Evolutionary conservation across 2,797 vertebrate genomes (phyloP).

Genomic region (Anguilla pacifica): DNA sequence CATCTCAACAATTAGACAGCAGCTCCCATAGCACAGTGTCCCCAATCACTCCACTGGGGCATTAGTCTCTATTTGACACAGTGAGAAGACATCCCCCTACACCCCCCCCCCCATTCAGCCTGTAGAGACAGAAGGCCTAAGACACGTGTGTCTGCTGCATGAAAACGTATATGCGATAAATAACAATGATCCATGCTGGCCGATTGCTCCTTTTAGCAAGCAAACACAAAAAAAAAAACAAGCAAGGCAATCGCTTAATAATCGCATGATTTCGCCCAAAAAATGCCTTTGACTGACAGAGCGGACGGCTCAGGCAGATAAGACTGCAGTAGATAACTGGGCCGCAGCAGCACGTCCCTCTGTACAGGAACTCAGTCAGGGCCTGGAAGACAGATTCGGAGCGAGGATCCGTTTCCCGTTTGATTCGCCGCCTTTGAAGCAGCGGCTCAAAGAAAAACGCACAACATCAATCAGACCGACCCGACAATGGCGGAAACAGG

Average conservation of each 20-base stretch:
- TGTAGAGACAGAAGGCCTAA: not conserved
- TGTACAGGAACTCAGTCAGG: not conserved
- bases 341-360: not conserved
- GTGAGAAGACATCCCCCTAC: not conserved
- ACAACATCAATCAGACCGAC: constrained; percentile 48
- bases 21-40: not conserved
- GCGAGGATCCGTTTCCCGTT: constrained; percentile 59
- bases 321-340: not conserved
- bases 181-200: too few relatives aligned
- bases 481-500: not conserved
- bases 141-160: not conserved
- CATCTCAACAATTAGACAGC: not conserved
- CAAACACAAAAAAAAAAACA: not conserved
- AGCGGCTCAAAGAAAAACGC: constrained; percentile 36
- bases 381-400: constrained; percentile 6
- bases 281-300: not conserved
- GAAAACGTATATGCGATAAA: too few relatives aligned
- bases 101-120: not conserved
- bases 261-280: not conserved
- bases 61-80: not conserved
- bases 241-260: not conserved
- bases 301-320: not conserved
- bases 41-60: not conserved
- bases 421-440: constrained; percentile 63
- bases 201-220: not conserved